Conservation (phyloP, 2,113 vertebrate species). For the Mormyrus iriodes region DNA sequence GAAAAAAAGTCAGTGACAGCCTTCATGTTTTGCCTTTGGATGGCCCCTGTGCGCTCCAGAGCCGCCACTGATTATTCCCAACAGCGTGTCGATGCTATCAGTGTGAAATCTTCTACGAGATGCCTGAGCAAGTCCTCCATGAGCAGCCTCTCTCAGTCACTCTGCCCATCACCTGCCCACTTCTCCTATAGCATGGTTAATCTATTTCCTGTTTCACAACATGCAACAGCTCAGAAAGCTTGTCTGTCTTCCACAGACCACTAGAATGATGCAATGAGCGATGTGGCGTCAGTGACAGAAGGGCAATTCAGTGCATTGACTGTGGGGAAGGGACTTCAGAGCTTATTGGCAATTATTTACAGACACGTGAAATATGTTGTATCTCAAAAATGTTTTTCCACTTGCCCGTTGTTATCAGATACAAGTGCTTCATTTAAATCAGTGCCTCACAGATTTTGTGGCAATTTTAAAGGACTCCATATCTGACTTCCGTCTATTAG, state of each 20-base stretch:
- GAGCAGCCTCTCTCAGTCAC: neutral
- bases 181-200: neutral
- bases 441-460: neutral
- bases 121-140: neutral
- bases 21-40: neutral
- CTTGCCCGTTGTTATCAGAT: neutral
- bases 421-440: neutral
- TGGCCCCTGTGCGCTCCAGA: neutral
- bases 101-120: neutral
- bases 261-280: neutral
- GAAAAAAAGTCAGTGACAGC: no score
- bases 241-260: neutral
- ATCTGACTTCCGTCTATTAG: neutral
- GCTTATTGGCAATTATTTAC: neutral
- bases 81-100: neutral
- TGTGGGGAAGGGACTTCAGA: neutral
- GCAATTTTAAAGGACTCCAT: neutral
- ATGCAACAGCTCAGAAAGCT: neutral
- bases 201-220: neutral
- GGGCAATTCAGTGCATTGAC: neutral
- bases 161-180: neutral
- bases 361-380: neutral
- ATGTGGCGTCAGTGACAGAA: neutral
- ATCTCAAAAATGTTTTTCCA: neutral
- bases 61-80: neutral